Conservation (phyloP, 2,113 vertebrate species). For the Proteles cristata region DNA sequence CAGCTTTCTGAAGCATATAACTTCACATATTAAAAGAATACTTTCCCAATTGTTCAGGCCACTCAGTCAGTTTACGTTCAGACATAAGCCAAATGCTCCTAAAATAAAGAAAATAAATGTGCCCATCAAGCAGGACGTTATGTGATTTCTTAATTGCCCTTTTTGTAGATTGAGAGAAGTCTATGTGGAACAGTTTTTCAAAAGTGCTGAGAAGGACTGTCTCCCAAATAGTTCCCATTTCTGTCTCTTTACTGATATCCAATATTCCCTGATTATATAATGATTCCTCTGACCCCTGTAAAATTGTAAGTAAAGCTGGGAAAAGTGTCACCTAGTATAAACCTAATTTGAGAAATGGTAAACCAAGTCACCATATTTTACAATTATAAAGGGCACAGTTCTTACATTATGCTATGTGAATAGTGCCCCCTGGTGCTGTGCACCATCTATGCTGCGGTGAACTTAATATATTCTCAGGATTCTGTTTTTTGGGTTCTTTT, state of each 20-base stretch:
- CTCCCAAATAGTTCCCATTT: not conserved
- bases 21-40: constrained; percentile 60
- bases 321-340: not conserved
- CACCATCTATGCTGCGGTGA: not conserved
- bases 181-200: not conserved
- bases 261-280: constrained; percentile 2
- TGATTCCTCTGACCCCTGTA: not conserved
- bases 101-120: constrained; percentile 58
- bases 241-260: not conserved
- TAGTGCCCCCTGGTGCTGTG: not conserved
- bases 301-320: not conserved
- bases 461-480: not conserved
- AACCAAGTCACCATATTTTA: not conserved
- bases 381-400: not conserved
- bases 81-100: constrained; percentile 18
- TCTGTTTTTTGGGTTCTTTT: not conserved
- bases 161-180: not conserved
- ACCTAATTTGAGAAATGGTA: not conserved
- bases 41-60: not conserved
- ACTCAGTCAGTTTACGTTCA: not conserved
- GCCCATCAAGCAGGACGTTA: not conserved
- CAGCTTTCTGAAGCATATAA: not conserved
- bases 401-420: not conserved
- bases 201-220: not conserved
- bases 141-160: not conserved